Evolutionary conservation across 1,140 invertebrate species (phyloP).

Genomic region (Bilobella aurantiaca): DNA sequence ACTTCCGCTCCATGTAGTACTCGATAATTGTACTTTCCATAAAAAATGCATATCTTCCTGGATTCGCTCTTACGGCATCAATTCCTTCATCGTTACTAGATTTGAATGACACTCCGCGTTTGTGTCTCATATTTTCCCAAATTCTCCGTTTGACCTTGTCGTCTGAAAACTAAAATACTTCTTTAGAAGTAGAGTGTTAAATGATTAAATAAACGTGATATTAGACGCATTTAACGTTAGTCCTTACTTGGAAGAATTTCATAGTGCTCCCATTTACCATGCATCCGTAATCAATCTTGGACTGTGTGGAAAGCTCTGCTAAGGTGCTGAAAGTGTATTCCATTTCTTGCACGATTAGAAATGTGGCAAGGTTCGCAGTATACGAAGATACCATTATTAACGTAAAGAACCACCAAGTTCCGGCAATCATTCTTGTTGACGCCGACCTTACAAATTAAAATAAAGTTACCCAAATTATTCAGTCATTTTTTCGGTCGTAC

Average conservation of each 20-base stretch:
- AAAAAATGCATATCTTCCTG: conserved; percentile 78
- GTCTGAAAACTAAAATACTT: conserved; percentile 43
- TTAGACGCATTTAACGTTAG: too few relatives aligned
- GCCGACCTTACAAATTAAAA: conserved; percentile 41
- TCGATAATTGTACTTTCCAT: conserved; percentile 63
- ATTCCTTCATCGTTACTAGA: conserved; percentile 74
- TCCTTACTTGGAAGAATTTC: conserved; percentile 79
- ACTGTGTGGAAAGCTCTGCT: conserved; percentile 91
- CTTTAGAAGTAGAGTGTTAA: too few relatives aligned
- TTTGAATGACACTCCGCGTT: conserved; percentile 70
- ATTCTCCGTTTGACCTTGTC: conserved; percentile 77
- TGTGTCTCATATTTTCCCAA: conserved; percentile 84
- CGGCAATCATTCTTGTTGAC: conserved; percentile 42
- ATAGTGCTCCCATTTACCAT: conserved; percentile 83
- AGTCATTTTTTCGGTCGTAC: background rate
- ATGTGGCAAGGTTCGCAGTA: conserved; percentile 93
- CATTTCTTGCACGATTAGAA: conserved; percentile 92
- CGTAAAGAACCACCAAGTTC: conserved; percentile 96
- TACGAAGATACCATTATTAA: conserved; percentile 97
- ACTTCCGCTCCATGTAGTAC: conserved; percentile 81
- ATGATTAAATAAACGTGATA: too few relatives aligned
- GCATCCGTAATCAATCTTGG: conserved; percentile 93
- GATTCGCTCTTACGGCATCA: conserved; percentile 67
- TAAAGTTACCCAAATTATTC: background rate
- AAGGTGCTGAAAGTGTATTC: conserved; percentile 90